Conservation (phyloP, 1,140 invertebrate species). For the Geopemphigus sp. region DNA sequence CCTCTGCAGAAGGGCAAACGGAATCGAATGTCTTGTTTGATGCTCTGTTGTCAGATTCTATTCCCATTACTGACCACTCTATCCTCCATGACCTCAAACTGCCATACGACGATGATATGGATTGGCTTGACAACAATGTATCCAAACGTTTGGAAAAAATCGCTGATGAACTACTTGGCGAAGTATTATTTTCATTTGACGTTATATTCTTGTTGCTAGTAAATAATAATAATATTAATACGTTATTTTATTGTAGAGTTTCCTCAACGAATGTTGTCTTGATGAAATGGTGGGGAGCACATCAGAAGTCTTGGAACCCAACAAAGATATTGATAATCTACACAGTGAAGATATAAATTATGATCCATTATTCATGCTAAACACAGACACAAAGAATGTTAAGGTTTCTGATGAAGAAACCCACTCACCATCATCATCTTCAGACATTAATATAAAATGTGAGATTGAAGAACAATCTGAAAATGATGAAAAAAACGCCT, state of each 20-base stretch:
- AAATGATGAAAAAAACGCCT: background rate
- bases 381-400: slow-evolving; percentile 15
- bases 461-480: slow-evolving; percentile 27
- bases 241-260: slow-evolving; percentile 29
- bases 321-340: slow-evolving; percentile 34
- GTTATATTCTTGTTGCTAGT: background rate
- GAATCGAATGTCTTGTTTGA: slow-evolving; percentile 43
- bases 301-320: slow-evolving; percentile 46
- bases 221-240: background rate
- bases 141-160: slow-evolving; percentile 43
- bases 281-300: slow-evolving; percentile 46
- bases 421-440: background rate
- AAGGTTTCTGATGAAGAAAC: slow-evolving; percentile 8
- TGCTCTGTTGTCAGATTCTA: slow-evolving; percentile 44
- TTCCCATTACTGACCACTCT: slow-evolving; percentile 39
- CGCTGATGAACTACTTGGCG: slow-evolving; percentile 38
- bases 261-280: slow-evolving; percentile 43
- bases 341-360: background rate
- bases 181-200: slow-evolving; percentile 12
- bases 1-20: slow-evolving; percentile 47
- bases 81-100: slow-evolving; percentile 27
- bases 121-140: slow-evolving; percentile 44
- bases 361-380: background rate
- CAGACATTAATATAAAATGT: background rate
- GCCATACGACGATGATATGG: slow-evolving; percentile 33